Evolutionary conservation across 2,797 vertebrate genomes (phyloP), one percentile per base, ranked within the genome.

Genomic region (Microctenopoma stevenorrisi): DNA sequence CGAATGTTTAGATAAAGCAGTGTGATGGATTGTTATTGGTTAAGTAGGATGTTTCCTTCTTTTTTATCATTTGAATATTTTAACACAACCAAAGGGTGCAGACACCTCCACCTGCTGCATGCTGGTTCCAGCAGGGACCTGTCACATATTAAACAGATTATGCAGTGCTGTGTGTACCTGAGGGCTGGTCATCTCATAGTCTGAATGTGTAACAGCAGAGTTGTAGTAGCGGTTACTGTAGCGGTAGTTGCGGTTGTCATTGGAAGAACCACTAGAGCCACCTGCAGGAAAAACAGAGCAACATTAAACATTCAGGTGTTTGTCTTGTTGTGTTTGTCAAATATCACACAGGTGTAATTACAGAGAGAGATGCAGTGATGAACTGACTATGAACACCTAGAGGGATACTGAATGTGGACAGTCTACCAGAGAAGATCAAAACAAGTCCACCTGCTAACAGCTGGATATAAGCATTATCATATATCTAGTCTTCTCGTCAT

Each of bases 241-340:
- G 87, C 96, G 96, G 89, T 97, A 97, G 91, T 95, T 95, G 82
- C 96, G 94, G 95, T 97, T 97, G 92, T 97, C 96, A 64, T 95
- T 97, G 94, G 97, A 97, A 93, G 97, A 98, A 92, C 97, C 96
- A 87, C 97, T 98, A 82, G 97, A 98, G 82, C 96, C 97, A 93
- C 96, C 97, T 98, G 88, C 4, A 78, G 64, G 58, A 0, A 14
- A 48, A 16, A 40, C 25, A 78, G 14, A 47, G 0, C 25, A 14
- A 37, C 15, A 46, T 55, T 56, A 25, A 35, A 13, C 2, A n/a
- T 7, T 15, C 15, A 49, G 30, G 8, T 7, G 16, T 30, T 53
- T 33, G 37, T 22, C 22, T 22, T 22, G 22, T 22, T 22, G 22
- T 22, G 22, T 22, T 22, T 22, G 22, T 22, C 22, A 22, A 22